Evolutionary conservation across 2,888 invertebrate species (phyloP), one percentile per base, ranked within the genome.

Genomic region (Pyrochroa serraticornis): DNA sequence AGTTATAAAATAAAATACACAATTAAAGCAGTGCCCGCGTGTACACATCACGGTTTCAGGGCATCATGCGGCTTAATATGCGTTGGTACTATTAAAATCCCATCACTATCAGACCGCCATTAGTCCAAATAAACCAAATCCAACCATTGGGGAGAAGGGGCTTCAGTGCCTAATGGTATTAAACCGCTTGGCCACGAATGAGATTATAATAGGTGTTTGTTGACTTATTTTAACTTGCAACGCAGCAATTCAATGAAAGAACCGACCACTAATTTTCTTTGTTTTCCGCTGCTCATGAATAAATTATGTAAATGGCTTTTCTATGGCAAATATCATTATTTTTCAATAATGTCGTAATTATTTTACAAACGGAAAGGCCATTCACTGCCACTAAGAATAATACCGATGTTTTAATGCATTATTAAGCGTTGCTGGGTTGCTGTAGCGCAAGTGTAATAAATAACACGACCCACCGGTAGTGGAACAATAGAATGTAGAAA

Each of bases 41-140:
- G 22, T 33, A 33, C 36, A 31, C 34, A 60, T 42, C 36, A 60
- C 59, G 56, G 53, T 9, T 34, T 44, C 14, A 34, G 53, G 51
- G 41, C 38, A 52, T 22, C 22, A 22, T 45, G 35, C 14, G 63
- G 67, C 65, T 68, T 71, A 72, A 71, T 70, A 71, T 68, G 69
- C 68, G 64, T 65, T 64, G 69, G 60, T 67, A 69, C 76, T 75
- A 77, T 77, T 77, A 77, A 77, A 77, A 77, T 73, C 70, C 69
- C 76, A 77, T 77, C 76, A 77, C 69, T 70, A 69, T 66, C 71
- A 68, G 63, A 72, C 71, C 72, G 75, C 75, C 77, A 77, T 77
- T 76, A 77, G 73, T 69, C 63, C 63, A 67, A 71, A 71, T 72
- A 70, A 70, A 71, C 68, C 71, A 67, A 72, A 67, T 69, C 61